Base-by-base conservation (phyloP, 2,888 invertebrate genomes). In the Urechis unicinctus region DNA sequence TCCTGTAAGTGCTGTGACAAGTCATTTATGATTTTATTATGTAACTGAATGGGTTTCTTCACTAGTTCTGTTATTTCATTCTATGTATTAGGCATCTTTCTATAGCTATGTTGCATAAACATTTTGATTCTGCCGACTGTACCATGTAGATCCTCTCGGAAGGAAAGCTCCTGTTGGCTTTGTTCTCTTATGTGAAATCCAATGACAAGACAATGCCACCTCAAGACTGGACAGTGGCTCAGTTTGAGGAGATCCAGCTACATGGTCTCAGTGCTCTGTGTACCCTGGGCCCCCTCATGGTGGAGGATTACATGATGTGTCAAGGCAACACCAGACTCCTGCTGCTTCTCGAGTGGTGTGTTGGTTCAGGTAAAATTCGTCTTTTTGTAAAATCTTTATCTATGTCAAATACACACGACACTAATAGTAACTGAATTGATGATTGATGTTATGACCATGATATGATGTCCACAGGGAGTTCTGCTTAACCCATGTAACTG, bases 221-320 rank as follows among this genome's bases (percentile, higher is more conserved):
- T 0, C 56, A 68, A 17, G 73, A 75, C 46, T 78, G 77, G 78
- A 71, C 68, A 17, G 65, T 67, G 6, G 73, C 77, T 3, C 76
- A 78, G 67, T 75, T 74, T 67, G 77, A 78, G 62, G 78, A 78
- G 61, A 61, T 78, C 1, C 78, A 78, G 63, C 71, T 78, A 9
- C 75, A 72, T 42, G 77, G 76, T 1, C 67, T 78, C 68, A 62
- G 72, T 1, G 69, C 72, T 43, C 65, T 78, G 50, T 68, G 69
- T 53, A 74, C 71, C 2, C 65, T 78, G 22, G 71, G 70, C 29
- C 78, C 78, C 1, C 62, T 71, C 30, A 68, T 77, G 68, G 51
- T 73, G 25, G 74, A 74, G 30, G 76, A 77, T 53, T 78, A 74
- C 61, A 73, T 77, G 71, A 70, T 67, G 17, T 76, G 74, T 59